Evolutionary conservation across 2,888 invertebrate species (phyloP), one percentile per base, ranked within the genome.

Genomic region (Agonopterix arenella): DNA sequence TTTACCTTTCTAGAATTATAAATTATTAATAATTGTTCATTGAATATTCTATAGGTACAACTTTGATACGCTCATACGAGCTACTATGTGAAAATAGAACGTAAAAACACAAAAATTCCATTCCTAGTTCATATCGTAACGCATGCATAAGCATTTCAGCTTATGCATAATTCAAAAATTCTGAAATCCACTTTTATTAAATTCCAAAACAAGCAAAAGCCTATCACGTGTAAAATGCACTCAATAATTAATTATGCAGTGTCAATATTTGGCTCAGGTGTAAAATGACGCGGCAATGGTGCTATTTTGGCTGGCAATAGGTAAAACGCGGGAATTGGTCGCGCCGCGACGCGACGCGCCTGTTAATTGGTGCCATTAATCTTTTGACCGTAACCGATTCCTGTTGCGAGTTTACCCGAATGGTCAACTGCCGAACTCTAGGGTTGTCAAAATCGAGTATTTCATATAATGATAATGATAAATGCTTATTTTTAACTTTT

Each of bases 361-460:
- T 61, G 68, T 70, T 84, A 82, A 83, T 81, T 78, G 77, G 65
- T 56, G 57, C 66, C 76, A 82, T 84, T 80, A 76, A 81, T 85
- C 80, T 81, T 72, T 67, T 69, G 68, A 70, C 73, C 69, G 71
- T 62, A 69, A 67, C 70, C 64, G 66, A 72, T 66, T 66, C 67
- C 64, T 61, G 54, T 53, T 50, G 55, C 48, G 48, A 42, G 28
- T 46, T 46, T 48, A 10, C 51, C 18, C 48, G 28, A 57, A 54
- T 42, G 47, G 50, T 36, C 37, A 50, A 51, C 49, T 37, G 16
- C 47, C 62, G 52, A 58, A 53, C 53, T 49, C 4, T 43, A 28
- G 42, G 47, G 42, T 49, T 18, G 40, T 13, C 38, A 37, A 40
- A 51, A 43, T 28, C 28, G 5, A 4, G 28, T 28, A 4, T 28